Base-by-base conservation (phyloP, 2,888 invertebrate species). In the Drosophila algonquin region DNA sequence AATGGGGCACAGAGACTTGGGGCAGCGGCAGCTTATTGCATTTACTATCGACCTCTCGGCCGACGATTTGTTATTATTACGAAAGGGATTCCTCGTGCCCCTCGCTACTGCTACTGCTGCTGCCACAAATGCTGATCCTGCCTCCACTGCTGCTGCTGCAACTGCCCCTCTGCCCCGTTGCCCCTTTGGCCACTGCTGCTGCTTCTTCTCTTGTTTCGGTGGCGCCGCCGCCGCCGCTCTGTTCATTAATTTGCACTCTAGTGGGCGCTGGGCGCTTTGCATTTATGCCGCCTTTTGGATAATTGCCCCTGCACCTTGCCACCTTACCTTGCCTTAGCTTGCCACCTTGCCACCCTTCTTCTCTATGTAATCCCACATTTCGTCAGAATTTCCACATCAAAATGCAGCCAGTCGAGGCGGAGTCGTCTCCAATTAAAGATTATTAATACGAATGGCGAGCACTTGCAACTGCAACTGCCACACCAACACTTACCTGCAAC, bases 11-110 rank as follows among this genome's bases (percentile, higher is more conserved):
- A 73, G 69, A 53, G 71, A 63, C 55, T 35, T 63, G 64, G 27
- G 54, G 54, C 40, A 32, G 46, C 35, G 59, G 64, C 73, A 73
- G 73, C 48, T 71, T 63, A 63, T 81, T 82, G 81, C 83, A 82
- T 80, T 86, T 77, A 67, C 75, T 70, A 88, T 85, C 80, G 82
- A 88, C 86, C 88, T 72, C 88, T 72, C 75, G 54, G 73, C 69
- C 77, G 80, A 70, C 83, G 86, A 82, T 88, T 82, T 82, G 88
- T 80, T 80, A 82, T 82, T 85, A 87, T 87, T 82, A 67, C 40
- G 40, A 40, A n/a, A 40, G 40, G 40, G 14, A 14, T n/a, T 40
- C 14, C 14, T 7, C 7, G 40, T 40, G 40, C 40, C 40, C 5
- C 40, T 2, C 56, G 60, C 64, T 68, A 65, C 45, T 73, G 61